Evolutionary conservation across 1,140 invertebrate species (phyloP), one percentile per base, ranked within the genome.

Genomic region (Anoplophora glabripennis): DNA sequence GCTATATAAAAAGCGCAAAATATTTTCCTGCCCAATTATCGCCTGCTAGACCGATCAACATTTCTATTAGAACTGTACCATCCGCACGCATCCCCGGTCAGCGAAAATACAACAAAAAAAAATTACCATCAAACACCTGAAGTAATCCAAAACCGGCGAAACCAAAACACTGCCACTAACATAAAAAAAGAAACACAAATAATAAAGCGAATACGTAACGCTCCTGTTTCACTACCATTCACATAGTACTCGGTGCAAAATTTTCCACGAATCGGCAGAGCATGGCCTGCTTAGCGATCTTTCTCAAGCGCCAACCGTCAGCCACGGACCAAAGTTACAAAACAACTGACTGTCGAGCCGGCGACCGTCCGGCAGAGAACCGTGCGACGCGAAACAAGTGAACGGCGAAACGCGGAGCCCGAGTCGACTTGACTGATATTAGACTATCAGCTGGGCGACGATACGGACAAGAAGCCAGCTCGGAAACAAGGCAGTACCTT

Each of bases 211-310:
- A 28, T 5, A 28, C 21, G 21, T 28, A 28, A 28, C 21, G 21
- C 21, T 28, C 21, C 21, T 2, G 21, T 28, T 9, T 11, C 55
- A 58, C 46, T 15, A 44, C 21, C 21, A 58, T 53, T 47, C 51
- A 59, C 57, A 53, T 59, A 46, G 52, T 54, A 44, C 28, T 46
- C 33, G 12, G 33, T 18, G 51, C 7, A 53, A 59, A 59, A 52
- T 53, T 59, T 59, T 53, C 57, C 44, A 52, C 56, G 46, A 58
- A 28, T 46, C 57, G 17, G 34, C 51, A 51, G 41, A 58, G 47
- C 47, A 59, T 59, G 57, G 57, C 57, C 57, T 51, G 51, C 49
- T 47, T 53, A 52, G 49, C 57, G 57, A 52, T 35, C 35, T 53
- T 40, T 47, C 36, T 10, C 44, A 59, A 38, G 42, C 34, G 46